Evolutionary conservation across 2,888 invertebrate genomes (phyloP).

Genomic region (Griposia aprilina): DNA sequence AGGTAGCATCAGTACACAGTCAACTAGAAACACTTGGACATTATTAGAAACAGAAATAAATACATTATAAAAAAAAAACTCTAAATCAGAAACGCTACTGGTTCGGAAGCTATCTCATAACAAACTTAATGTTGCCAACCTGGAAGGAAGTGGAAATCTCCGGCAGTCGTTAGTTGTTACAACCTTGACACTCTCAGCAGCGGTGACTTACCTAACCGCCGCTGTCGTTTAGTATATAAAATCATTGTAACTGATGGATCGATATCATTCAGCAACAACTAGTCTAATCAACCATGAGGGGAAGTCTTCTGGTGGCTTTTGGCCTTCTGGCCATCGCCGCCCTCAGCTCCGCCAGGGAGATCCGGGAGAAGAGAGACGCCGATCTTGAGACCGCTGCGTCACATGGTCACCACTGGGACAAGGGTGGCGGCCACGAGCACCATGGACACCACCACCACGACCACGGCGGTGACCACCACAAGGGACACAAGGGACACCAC

Average conservation of each 20-base stretch:
- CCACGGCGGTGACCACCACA: constrained; percentile 92
- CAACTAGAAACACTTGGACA: neutral
- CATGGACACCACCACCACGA: constrained; percentile 91
- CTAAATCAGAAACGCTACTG: neutral
- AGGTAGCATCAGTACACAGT: neutral
- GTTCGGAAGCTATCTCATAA: constrained; percentile 49
- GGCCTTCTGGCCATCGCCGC: constrained; percentile 87
- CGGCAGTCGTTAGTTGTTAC: constrained; percentile 66
- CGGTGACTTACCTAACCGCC: constrained; percentile 80
- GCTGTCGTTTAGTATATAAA: constrained; percentile 79
- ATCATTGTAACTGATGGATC: constrained; percentile 73
- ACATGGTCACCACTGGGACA: constrained; percentile 73
- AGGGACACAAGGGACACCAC: constrained; percentile 92
- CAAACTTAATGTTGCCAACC: constrained; percentile 47
- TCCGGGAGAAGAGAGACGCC: constrained; percentile 83
- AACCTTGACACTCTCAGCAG: constrained; percentile 83
- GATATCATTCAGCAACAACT: constrained; percentile 74
- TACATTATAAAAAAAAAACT: neutral
- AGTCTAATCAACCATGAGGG: constrained; percentile 78
- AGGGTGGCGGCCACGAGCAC: constrained; percentile 89
- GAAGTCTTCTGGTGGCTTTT: constrained; percentile 75
- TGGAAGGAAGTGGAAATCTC: constrained; percentile 81
- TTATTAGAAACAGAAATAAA: neutral
- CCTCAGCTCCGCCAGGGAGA: constrained; percentile 85
- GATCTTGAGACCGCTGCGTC: constrained; percentile 89